phyloP scores from a whole-genome alignment of 2,888 invertebrate genomes.

The Ischnura elegans region DNA sequence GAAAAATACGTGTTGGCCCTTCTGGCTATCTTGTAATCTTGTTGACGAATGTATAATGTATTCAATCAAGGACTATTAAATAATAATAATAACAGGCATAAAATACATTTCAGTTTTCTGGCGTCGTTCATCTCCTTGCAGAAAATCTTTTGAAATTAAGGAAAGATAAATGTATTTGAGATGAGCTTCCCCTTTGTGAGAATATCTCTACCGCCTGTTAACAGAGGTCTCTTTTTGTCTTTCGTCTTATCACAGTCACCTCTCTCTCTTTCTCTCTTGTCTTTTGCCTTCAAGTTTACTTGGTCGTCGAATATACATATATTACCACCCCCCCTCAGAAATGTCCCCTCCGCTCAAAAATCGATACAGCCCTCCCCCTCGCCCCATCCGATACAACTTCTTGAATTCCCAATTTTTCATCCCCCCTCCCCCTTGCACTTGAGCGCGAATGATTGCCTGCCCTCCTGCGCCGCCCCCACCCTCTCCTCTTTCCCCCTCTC shows the following conservation, averaged over 20 bases:
- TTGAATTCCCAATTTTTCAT: not conserved
- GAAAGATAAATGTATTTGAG: too few species aligned
- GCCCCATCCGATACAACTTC: slow-evolving; percentile 15
- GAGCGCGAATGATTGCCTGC: too few species aligned
- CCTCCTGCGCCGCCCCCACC: not conserved
- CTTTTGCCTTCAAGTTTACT: not conserved
- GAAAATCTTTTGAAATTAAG: too few species aligned
- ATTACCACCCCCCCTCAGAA: not conserved
- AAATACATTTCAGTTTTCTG: too few species aligned
- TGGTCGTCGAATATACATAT: not conserved
- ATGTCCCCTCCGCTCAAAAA: not conserved
- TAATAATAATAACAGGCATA: too few species aligned
- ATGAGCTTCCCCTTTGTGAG: slow-evolving; percentile 17
- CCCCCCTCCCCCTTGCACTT: not conserved
- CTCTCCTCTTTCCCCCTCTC: not conserved
- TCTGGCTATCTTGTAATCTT: too few species aligned
- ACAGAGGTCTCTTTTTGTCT: not conserved
- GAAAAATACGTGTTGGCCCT: too few species aligned
- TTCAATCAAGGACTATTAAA: too few species aligned
- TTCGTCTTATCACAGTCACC: not conserved
- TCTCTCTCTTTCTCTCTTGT: too few species aligned
- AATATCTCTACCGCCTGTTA: not conserved
- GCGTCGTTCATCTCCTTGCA: too few species aligned
- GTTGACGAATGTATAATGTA: too few species aligned
- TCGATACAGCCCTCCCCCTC: not conserved